Evolutionary conservation across 2,888 invertebrate species (phyloP), one percentile per base, ranked within the genome.

Genomic region (Callyntrura sp.): DNA sequence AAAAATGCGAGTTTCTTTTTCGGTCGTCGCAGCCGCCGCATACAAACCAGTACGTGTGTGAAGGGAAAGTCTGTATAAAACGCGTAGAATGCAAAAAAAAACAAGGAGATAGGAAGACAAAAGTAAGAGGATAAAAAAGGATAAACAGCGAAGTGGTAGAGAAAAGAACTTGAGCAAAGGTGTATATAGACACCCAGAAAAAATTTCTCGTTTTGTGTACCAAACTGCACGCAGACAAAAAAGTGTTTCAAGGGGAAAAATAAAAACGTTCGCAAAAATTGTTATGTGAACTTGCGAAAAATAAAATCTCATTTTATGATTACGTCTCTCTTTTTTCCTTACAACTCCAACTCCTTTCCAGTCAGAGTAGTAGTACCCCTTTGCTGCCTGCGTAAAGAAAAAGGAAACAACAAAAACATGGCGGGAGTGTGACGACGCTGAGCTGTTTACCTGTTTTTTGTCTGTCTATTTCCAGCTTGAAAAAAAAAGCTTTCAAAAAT

Each of bases 1-100:
- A 82, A 82, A 73, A 88, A 88, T 88, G 78, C 78, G 23, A 78
- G 6, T 35, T 35, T 35, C 35, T 76, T 76, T 28, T 12, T 14
- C 70, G 20, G 43, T 70, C 20, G 23, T 23, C 55, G 1, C 45
- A 17, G 28, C 3, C 45, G 20, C 48, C 12, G 35, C 3, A 25
- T 25, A 35, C 9, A 11, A 9, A 4, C 48, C 23, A 20, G 45
- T 45, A 20, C 73, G 12, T 25, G n/a, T 48, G 17, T 45, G 17
- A n/a, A n/a, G n/a, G 23, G 23, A 45, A 20, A 51, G n/a, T 12
- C 76, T 45, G 45, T 20, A 55, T 3, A 51, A 76, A 45, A 68
- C 5, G 4, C 35, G 68, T 8, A 0, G 9, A 45, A 73, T 20
- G 11, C 17, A 8, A 43, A 48, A 48, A 1, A 73, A 9, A 48